Evolutionary conservation across 2,797 vertebrate genomes (phyloP).

Genomic region (Peromyscus nudipes): DNA sequence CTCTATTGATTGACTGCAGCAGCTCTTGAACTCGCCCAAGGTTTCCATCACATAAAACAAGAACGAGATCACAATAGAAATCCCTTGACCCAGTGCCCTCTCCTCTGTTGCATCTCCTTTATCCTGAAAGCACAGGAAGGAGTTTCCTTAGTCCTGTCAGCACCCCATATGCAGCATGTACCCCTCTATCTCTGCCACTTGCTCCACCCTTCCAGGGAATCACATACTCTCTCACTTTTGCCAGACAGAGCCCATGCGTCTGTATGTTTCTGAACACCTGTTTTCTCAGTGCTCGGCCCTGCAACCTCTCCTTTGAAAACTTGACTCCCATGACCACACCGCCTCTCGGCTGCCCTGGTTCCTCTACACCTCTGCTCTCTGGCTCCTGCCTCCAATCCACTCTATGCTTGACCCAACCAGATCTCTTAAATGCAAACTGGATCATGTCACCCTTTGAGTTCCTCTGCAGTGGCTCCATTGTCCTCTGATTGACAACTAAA

Average conservation of each 20-base stretch:
- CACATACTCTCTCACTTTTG: background rate
- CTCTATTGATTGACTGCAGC: background rate
- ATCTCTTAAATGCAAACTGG: background rate
- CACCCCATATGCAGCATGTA: background rate
- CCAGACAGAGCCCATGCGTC: background rate
- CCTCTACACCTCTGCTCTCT: accelerated
- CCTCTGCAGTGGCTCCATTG: background rate
- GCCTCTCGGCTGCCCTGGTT: no score
- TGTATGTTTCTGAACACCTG: background rate
- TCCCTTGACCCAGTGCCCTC: background rate
- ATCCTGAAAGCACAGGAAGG: no score
- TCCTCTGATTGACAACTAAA: background rate
- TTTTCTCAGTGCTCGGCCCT: background rate
- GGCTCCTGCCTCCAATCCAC: background rate
- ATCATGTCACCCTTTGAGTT: background rate
- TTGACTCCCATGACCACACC: background rate
- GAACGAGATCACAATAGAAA: background rate
- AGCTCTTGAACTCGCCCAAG: background rate
- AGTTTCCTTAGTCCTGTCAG: background rate
- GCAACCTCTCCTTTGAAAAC: background rate
- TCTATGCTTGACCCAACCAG: background rate
- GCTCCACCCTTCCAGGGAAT: background rate
- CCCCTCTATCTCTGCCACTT: accelerated
- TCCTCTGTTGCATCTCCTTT: background rate
- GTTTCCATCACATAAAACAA: background rate